Evolutionary conservation across 2,888 invertebrate genomes (phyloP), one percentile per base, ranked within the genome.

Genomic region (Eristalinus sepulchralis): DNA sequence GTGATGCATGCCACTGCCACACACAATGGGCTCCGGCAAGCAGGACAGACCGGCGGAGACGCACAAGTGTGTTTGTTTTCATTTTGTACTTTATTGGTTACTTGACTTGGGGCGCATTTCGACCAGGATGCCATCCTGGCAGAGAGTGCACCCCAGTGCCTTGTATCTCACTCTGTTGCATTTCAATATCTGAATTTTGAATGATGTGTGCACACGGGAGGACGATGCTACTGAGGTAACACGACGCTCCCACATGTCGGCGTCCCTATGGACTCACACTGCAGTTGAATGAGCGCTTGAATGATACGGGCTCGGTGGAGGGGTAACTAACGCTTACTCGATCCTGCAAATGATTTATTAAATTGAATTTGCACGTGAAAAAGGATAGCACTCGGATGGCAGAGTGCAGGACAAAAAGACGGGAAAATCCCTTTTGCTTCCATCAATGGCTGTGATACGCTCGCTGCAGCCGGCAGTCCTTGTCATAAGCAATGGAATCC

Each of bases 31-130:
- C 22, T 47, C 39, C 39, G 13, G n/a, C 39, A n/a, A 8, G 17
- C 1, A 6, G 47, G 47, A 17, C 5, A 47, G n/a, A n/a, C 5
- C 4, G n/a, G 39, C 11, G 17, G 17, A 1, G 17, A 8, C 17
- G 8, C 39, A 47, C 47, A 34, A 20, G 66, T 68, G 76, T 84
- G 81, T 81, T 84, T 83, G 66, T 80, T 71, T 81, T 76, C 75
- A 72, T 66, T 73, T 75, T 80, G 70, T 71, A 39, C 66, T 67
- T 76, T 84, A 84, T 81, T 84, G 84, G 71, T 81, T 76, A 81
- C 81, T 81, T 81, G 34, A 36, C 84, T 67, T 62, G 34, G 81
- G 84, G 75, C 55, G 36, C 75, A 75, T 39, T 64, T 71, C 57
- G 81, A 47, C 34, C 39, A 71, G 39, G 27, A 67, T 62, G n/a